A percentile compares a stretch with the other conserved stretches of the same genome.
Evolutionary conservation across 2,113 vertebrate species (phyloP).

Genomic region (Cricetomys ansorgei): DNA sequence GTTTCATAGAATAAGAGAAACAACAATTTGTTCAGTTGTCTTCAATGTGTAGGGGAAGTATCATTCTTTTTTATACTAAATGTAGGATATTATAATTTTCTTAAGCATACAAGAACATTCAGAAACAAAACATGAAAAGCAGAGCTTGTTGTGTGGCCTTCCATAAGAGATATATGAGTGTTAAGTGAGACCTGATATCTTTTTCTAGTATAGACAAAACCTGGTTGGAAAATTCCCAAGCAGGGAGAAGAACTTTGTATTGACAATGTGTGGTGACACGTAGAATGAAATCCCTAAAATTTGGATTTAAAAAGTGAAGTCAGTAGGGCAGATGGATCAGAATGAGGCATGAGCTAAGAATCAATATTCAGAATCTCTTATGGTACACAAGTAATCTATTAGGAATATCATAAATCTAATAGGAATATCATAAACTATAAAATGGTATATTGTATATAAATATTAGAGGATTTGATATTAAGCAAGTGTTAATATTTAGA

Average conservation of each 20-base stretch:
- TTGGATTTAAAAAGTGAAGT: conserved; percentile 48
- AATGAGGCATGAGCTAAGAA: not conserved
- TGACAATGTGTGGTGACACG: not conserved
- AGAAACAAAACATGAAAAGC: conserved; percentile 49
- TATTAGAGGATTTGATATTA: not conserved
- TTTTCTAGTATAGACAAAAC: not conserved
- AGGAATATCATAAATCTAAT: not conserved
- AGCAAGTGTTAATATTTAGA: not conserved
- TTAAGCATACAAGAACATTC: conserved; percentile 26
- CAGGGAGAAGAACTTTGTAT: conserved; percentile 1
- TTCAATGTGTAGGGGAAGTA: conserved; percentile 16
- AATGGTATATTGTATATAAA: not conserved
- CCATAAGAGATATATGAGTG: not conserved
- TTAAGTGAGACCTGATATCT: not conserved
- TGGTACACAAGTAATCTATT: not conserved
- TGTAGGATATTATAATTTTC: conserved; percentile 61
- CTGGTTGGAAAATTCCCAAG: not conserved
- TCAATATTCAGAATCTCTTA: not conserved
- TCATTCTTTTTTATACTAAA: conserved; percentile 69
- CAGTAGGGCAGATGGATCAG: conserved; percentile 9
- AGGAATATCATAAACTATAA: too few relatives aligned
- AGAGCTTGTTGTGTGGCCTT: not conserved
- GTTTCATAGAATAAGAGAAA: conserved; percentile 79
- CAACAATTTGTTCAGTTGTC: conserved; percentile 69
- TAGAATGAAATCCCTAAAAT: not conserved